Evolutionary conservation across 2,888 invertebrate species (phyloP).

Genomic region (Orgyia antiqua): DNA sequence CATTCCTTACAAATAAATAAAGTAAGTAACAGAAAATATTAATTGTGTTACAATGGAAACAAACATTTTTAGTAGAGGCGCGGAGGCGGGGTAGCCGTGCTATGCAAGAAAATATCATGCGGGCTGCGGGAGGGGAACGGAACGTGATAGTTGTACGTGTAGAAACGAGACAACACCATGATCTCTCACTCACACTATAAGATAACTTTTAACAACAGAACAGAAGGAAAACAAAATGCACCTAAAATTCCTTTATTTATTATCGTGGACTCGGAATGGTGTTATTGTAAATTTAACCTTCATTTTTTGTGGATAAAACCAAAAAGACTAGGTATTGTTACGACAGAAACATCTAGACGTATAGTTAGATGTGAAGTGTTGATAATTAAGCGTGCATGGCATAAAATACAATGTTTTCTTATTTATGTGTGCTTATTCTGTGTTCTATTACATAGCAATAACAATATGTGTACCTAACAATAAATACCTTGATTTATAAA

Average conservation of each 20-base stretch:
- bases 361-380: too few relatives aligned
- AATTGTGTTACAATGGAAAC: slow-evolving; percentile 60
- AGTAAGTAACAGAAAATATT: too few relatives aligned
- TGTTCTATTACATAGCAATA: too few relatives aligned
- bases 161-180: slow-evolving; percentile 30
- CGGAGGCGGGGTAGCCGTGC: slow-evolving; percentile 64
- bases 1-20: too few relatives aligned
- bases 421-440: too few relatives aligned
- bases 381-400: too few relatives aligned
- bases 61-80: slow-evolving; percentile 47
- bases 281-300: slow-evolving; percentile 48
- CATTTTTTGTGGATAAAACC: slow-evolving; percentile 24
- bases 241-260: slow-evolving; percentile 52
- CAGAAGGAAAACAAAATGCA: slow-evolving; percentile 64
- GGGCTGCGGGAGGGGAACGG: slow-evolving; percentile 36
- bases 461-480: too few relatives aligned
- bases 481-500: too few relatives aligned
- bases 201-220: slow-evolving; percentile 47
- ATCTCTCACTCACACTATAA: slow-evolving; percentile 34
- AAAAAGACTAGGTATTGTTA: slow-evolving; percentile 16
- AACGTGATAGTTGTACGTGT: slow-evolving; percentile 17
- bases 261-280: slow-evolving; percentile 39
- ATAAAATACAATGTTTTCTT: too few relatives aligned
- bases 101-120: slow-evolving; percentile 58
- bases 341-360: slow-evolving; percentile 12